Conservation (phyloP, 2,797 vertebrate genomes). For the Meda fulgida region DNA sequence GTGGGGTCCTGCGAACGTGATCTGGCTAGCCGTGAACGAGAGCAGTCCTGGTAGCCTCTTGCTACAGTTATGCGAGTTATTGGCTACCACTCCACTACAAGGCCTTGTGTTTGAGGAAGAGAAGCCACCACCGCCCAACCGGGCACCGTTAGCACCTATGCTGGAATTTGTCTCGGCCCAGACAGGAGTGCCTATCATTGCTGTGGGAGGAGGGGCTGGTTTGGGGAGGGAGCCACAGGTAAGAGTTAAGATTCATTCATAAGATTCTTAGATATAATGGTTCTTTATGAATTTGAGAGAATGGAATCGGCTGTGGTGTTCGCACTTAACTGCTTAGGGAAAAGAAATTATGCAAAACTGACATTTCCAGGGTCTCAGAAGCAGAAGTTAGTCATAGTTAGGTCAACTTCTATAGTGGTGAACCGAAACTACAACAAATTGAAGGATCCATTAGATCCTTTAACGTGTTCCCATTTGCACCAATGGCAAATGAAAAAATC, state of each 20-base stretch:
- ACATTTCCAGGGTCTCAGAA: background rate
- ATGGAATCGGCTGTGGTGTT: background rate
- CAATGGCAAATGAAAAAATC: background rate
- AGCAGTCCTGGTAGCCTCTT: conserved; percentile 92
- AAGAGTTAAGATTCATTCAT: conserved; percentile 39
- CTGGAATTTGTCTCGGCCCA: conserved; percentile 95
- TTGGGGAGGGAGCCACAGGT: conserved; percentile 93
- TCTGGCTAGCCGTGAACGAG: conserved; percentile 87
- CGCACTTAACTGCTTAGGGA: too few species aligned
- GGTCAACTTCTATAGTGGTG: background rate
- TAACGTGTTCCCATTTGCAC: background rate
- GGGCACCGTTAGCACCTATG: conserved; percentile 87
- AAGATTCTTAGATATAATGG: background rate
- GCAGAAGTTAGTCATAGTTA: background rate
- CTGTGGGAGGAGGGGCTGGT: conserved; percentile 91
- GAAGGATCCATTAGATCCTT: too few species aligned
- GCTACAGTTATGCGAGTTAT: conserved; percentile 91
- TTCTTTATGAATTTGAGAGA: background rate
- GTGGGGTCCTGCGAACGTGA: conserved; percentile 81
- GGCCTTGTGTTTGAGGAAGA: conserved; percentile 95
- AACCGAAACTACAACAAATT: background rate
- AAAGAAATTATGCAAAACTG: background rate
- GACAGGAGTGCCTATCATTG: conserved; percentile 91
- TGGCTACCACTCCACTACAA: conserved; percentile 90
- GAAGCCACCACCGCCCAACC: conserved; percentile 76